These are phyloP conservation scores for Remorina albescens DNA, from an alignment of 2,797 vertebrate species.

Conservation along the genomic window DNA sequence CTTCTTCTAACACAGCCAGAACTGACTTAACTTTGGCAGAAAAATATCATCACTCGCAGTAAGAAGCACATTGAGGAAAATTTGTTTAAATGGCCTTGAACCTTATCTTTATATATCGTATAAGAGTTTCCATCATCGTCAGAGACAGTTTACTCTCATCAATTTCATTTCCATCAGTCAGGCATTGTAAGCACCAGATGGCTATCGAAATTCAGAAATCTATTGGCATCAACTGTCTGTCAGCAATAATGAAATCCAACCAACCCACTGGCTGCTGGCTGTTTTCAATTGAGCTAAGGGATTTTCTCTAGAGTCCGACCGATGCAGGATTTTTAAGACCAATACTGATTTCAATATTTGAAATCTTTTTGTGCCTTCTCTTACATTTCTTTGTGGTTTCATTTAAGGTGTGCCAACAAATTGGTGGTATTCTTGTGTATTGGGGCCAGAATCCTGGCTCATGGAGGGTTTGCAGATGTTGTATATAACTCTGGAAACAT, in stretches of 20 bases:
- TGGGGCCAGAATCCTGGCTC: too few species aligned
- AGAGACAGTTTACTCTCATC: conserved; percentile 13
- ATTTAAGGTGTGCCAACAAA: too few species aligned
- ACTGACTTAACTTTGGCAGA: background rate
- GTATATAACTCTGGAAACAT: too few species aligned
- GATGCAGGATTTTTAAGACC: too few species aligned
- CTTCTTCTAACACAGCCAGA: background rate
- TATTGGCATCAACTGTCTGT: conserved; percentile 10
- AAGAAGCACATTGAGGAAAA: background rate
- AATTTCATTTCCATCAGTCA: conserved; percentile 9
- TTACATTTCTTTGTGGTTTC: too few species aligned
- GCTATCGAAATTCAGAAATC: background rate
- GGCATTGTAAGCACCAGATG: conserved; percentile 15
- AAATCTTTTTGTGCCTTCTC: too few species aligned
- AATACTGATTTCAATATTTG: too few species aligned
- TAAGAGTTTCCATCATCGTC: background rate
- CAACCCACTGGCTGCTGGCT: conserved; percentile 24
- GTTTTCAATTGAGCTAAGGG: conserved; percentile 8
- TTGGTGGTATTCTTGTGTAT: too few species aligned
- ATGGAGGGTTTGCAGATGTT: too few species aligned
- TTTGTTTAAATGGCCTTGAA: background rate
- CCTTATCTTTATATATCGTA: background rate
- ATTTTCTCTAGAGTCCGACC: too few species aligned
- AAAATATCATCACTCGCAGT: background rate
- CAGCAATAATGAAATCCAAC: conserved; percentile 3